These are phyloP conservation scores for Carassius carassius DNA, from an alignment of 2,113 vertebrate species.

Conservation along the genomic window DNA sequence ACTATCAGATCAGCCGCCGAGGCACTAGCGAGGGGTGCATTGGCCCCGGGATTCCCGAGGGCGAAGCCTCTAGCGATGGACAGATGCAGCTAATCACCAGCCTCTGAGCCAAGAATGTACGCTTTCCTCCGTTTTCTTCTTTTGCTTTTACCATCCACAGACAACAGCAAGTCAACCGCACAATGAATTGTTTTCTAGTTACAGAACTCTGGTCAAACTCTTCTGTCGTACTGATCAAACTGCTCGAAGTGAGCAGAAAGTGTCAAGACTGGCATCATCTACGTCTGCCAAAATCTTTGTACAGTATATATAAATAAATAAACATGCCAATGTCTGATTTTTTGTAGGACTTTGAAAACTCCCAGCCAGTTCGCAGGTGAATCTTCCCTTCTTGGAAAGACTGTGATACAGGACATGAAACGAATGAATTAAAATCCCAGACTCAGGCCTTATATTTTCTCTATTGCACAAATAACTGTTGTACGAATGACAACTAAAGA, in stretches of 20 bases:
- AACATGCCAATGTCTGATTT: slow-evolving; percentile 48
- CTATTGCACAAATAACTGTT: slow-evolving; percentile 99
- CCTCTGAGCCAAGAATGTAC: slow-evolving; percentile 80
- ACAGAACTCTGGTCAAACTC: slow-evolving; percentile 82
- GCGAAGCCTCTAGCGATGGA: slow-evolving; percentile 86
- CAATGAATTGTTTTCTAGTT: slow-evolving; percentile 50
- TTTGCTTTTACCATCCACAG: neutral
- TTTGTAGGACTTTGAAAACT: slow-evolving; percentile 34
- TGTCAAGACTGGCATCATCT: slow-evolving; percentile 72
- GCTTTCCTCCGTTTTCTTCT: neutral
- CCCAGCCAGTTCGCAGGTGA: slow-evolving; percentile 5
- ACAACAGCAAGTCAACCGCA: slow-evolving; percentile 8
- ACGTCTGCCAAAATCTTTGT: slow-evolving; percentile 56
- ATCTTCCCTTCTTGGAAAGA: slow-evolving; percentile 66
- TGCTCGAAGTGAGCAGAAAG: slow-evolving; percentile 62
- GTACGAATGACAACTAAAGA: slow-evolving; percentile 96
- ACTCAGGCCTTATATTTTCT: slow-evolving; percentile 99
- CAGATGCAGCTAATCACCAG: slow-evolving; percentile 99
- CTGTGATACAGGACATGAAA: slow-evolving; percentile 79
- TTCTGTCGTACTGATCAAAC: slow-evolving; percentile 18
- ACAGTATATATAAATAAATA: slow-evolving; percentile 57
- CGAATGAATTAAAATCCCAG: slow-evolving; percentile 94
- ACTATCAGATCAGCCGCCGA: slow-evolving; percentile 96
- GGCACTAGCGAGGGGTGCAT: slow-evolving; percentile 93
- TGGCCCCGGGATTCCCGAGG: slow-evolving; percentile 85